Percentiles rank a stretch among this genome's conserved stretches.
Evolutionary conservation across 2,888 invertebrate species (phyloP).

Genomic region (Acrobasis consociella): DNA sequence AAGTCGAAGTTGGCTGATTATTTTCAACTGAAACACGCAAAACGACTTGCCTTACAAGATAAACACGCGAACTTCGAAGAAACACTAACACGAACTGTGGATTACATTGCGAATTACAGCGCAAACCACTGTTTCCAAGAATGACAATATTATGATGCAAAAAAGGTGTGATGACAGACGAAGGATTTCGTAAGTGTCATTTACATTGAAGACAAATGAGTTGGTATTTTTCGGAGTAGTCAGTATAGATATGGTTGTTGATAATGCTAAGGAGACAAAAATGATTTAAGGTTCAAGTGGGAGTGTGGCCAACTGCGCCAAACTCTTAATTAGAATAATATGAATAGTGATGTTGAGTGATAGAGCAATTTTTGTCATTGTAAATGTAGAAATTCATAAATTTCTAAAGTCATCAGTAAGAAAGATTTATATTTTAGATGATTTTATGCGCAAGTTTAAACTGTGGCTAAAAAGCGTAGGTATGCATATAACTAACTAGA

Average conservation of each 20-base stretch:
- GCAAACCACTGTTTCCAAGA: conserved; percentile 51
- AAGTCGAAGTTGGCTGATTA: conserved; percentile 66
- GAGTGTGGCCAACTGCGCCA: neutral
- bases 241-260: conserved; percentile 38
- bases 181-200: conserved; percentile 40
- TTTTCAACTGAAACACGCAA: conserved; percentile 67
- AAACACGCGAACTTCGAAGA: conserved; percentile 74
- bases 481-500: no score
- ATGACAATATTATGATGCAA: conserved; percentile 50
- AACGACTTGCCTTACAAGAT: conserved; percentile 65
- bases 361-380: no score
- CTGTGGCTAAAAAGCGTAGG: no score
- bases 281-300: neutral
- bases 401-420: neutral
- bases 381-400: no score
- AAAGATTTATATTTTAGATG: neutral
- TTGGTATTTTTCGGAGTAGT: conserved; percentile 38
- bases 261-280: neutral
- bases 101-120: conserved; percentile 63
- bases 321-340: no score
- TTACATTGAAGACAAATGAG: conserved; percentile 41
- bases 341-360: no score
- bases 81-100: conserved; percentile 61
- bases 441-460: no score
- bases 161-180: conserved; percentile 45